Base-by-base conservation (phyloP, 1,140 invertebrate genomes). In the Drosophila subpulchrella region DNA sequence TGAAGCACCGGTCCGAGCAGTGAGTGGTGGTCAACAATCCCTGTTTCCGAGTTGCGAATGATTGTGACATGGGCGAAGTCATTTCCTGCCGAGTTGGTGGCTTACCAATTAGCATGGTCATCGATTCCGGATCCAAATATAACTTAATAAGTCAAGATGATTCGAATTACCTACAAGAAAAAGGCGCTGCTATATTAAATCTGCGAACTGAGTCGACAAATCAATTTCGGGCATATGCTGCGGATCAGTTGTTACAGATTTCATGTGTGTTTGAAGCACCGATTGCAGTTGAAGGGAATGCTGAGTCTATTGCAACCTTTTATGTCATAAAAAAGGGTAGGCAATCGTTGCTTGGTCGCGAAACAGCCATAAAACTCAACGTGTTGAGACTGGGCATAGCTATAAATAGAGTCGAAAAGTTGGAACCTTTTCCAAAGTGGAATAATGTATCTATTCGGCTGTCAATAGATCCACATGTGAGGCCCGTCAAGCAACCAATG, bases 71-170 rank as follows among this genome's bases (percentile, higher is more conserved):
- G 27, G 55, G 41, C 42, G 56, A 58, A 58, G 41, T 58, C 30
- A 58, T 58, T 58, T 46, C 41, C 46, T 58, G 56, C 27, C 39
- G 55, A 58, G 41, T 44, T 58, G 56, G 42, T 32, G 56, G 54
- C 3, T 56, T 57, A 57, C 41, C 55, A 30, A 44, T 57, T 30
- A 44, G 2, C 27, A 57, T 57, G 55, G 55, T 57, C 27, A 57
- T 57, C 41, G 38, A 57, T 57, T 57, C 55, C 27, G 38, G 55
- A 44, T 42, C 39, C 27, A 57, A 44, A 27, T 57, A 57, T 44
- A 57, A 57, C 55, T 44, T 54, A n/a, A 38, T 38, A 38, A 38
- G 34, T 38, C 51, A 54, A 24, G 34, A 54, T 38, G 50, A 53
- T 34, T 53, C 30, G 6, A 53, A 17, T 10, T 34, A 51, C 17